These are phyloP conservation scores for Dicyrtomina minuta DNA, from an alignment of 2,888 invertebrate species.

Conservation along the genomic window DNA sequence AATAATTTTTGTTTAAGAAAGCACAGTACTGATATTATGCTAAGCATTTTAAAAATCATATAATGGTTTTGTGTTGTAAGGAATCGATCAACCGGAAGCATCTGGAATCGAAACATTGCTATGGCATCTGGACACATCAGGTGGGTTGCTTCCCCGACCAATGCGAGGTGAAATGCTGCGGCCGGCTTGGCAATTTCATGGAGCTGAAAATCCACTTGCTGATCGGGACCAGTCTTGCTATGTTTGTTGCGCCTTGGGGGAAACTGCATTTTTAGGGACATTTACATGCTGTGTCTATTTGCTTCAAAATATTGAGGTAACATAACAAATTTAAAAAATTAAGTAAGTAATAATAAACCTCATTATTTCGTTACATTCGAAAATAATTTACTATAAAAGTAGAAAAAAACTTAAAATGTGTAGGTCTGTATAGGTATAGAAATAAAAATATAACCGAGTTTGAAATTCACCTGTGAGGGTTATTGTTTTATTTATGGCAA, in stretches of 20 bases:
- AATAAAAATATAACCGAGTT: too few relatives aligned
- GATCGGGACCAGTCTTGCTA: conserved; percentile 51
- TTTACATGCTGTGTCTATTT: conserved; percentile 48
- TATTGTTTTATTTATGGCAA: conserved; percentile 32
- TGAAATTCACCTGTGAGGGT: neutral
- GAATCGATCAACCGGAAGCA: conserved; percentile 50
- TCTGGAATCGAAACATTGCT: conserved; percentile 47
- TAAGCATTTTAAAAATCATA: neutral
- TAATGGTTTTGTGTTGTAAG: conserved; percentile 25
- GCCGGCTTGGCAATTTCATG: conserved; percentile 51
- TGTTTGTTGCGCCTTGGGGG: conserved; percentile 52
- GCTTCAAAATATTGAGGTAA: conserved; percentile 49
- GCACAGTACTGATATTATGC: neutral
- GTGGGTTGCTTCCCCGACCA: conserved; percentile 47
- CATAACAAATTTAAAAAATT: too few relatives aligned
- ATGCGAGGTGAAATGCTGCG: conserved; percentile 48
- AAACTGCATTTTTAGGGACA: conserved; percentile 48
- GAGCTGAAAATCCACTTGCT: conserved; percentile 51
- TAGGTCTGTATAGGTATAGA: too few relatives aligned
- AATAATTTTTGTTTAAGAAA: too few relatives aligned
- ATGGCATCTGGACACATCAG: conserved; percentile 51
- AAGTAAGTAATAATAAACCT: too few relatives aligned
- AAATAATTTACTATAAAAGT: too few relatives aligned
- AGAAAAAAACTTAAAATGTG: too few relatives aligned
- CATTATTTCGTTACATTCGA: too few relatives aligned